A percentile compares a stretch with the other conserved stretches of the same genome.
Conservation (phyloP, 2,797 vertebrate species). For the Ptychobarbus kaznakovi region DNA sequence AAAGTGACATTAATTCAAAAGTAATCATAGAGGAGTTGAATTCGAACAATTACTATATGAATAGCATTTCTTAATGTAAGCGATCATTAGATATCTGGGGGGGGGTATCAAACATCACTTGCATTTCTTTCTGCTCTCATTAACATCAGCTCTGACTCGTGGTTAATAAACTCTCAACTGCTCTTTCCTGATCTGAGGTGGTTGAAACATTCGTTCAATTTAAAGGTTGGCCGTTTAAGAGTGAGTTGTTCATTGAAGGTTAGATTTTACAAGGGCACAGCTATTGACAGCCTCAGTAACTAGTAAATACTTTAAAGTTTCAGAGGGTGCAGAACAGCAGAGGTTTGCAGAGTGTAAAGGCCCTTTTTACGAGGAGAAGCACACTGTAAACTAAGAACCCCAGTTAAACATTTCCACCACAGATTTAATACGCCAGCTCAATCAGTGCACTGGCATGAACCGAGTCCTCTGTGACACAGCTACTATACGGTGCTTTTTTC, state of each 20-base stretch:
- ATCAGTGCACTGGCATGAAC: slow-evolving; percentile 42
- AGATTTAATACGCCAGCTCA: slow-evolving; percentile 36
- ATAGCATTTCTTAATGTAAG: not conserved
- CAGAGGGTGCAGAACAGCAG: slow-evolving; percentile 67
- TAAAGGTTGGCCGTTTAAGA: slow-evolving; percentile 11
- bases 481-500: not conserved
- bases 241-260: slow-evolving; percentile 30
- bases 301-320: slow-evolving; percentile 69
- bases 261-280: slow-evolving; percentile 13
- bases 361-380: slow-evolving; percentile 75
- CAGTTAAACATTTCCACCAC: slow-evolving; percentile 42
- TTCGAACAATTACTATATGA: not conserved
- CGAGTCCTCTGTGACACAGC: slow-evolving; percentile 15
- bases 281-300: slow-evolving; percentile 69
- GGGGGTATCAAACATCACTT: not conserved
- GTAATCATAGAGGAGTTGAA: not conserved
- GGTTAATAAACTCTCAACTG: slow-evolving; percentile 11
- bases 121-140: not conserved
- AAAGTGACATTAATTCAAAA: not conserved
- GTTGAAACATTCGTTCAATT: slow-evolving; percentile 37
- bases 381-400: slow-evolving; percentile 70
- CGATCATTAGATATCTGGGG: too few species aligned
- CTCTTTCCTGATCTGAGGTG: not conserved
- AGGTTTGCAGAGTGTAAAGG: slow-evolving; percentile 70
- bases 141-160: slow-evolving; percentile 5